phyloP scores from a whole-genome alignment of 2,888 invertebrate species.

The Tupiocoris notatus region DNA sequence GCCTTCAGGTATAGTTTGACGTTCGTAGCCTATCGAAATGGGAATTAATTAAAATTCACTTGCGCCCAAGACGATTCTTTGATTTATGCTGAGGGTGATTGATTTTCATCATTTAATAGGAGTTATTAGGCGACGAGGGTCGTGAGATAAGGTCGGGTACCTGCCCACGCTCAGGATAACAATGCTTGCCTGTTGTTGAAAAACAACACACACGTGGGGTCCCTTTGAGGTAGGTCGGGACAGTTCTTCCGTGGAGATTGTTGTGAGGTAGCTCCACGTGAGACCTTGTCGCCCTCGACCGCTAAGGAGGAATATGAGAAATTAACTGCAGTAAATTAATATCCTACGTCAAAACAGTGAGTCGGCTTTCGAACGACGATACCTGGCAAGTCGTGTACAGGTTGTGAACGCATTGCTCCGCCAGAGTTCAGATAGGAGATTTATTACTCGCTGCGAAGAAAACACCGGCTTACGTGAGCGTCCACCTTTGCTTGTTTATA shows the following conservation, averaged over 20 bases:
- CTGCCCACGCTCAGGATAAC: neutral
- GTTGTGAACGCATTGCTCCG: neutral
- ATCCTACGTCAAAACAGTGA: slow-evolving; percentile 18
- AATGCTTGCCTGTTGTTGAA: neutral
- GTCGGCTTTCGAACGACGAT: neutral
- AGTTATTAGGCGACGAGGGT: neutral
- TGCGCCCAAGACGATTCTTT: neutral
- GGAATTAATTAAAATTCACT: neutral
- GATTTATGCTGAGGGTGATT: neutral
- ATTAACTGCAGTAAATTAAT: slow-evolving; percentile 27
- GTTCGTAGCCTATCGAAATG: too few relatives aligned
- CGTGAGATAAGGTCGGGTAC: neutral
- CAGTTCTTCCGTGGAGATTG: neutral
- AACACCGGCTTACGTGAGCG: too few relatives aligned
- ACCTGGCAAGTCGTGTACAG: neutral
- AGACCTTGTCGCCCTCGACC: slow-evolving; percentile 7
- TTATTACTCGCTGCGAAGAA: neutral
- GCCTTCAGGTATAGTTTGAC: too few relatives aligned
- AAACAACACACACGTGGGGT: slow-evolving; percentile 13
- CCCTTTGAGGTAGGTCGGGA: slow-evolving; percentile 11
- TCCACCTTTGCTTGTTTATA: too few relatives aligned
- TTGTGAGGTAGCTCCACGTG: neutral
- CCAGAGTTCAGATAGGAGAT: neutral
- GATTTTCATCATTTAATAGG: neutral
- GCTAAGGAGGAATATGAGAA: neutral